Percentiles rank a stretch among this genome's conserved stretches.
These are phyloP conservation scores for Polypterus senegalus DNA, from an alignment of 2,113 vertebrate genomes.

Conservation along the genomic window DNA sequence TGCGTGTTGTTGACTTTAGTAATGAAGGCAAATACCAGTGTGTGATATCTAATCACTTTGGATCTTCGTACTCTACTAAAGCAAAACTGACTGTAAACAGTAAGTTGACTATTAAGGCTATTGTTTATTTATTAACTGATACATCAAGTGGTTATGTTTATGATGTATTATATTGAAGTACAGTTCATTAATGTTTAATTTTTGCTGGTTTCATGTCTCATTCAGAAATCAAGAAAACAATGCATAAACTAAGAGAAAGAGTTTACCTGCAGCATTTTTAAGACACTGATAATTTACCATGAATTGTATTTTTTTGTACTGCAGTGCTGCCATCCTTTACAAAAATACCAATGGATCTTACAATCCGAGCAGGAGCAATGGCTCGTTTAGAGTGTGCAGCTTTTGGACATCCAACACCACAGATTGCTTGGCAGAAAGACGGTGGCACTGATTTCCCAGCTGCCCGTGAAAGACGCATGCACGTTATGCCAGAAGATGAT, in stretches of 20 bases:
- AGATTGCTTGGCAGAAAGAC: slow-evolving; percentile 96
- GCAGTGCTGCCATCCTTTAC: slow-evolving; percentile 87
- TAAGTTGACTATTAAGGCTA: slow-evolving; percentile 40
- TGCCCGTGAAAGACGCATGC: slow-evolving; percentile 85
- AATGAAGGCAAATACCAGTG: slow-evolving; percentile 91
- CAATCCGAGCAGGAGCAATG: slow-evolving; percentile 72
- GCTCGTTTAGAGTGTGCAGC: slow-evolving; percentile 87
- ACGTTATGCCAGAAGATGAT: slow-evolving; percentile 93
- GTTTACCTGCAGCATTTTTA: background rate
- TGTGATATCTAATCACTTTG: slow-evolving; percentile 96
- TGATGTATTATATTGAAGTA: background rate
- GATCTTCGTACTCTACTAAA: slow-evolving; percentile 86
- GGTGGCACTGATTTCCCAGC: slow-evolving; percentile 92
- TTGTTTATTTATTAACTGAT: background rate
- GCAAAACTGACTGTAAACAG: slow-evolving; percentile 92
- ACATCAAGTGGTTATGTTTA: background rate
- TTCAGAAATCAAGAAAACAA: slow-evolving; percentile 14
- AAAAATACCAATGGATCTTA: slow-evolving; percentile 88
- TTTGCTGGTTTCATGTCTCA: background rate
- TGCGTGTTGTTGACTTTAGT: slow-evolving; percentile 72
- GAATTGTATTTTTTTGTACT: slow-evolving; percentile 5
- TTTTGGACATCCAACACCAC: slow-evolving; percentile 72
- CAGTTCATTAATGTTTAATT: background rate
- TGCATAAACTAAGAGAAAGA: background rate
- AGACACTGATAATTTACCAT: background rate